These are phyloP conservation scores for Popillia japonica DNA, from an alignment of 1,140 invertebrate species.

Conservation along the genomic window DNA sequence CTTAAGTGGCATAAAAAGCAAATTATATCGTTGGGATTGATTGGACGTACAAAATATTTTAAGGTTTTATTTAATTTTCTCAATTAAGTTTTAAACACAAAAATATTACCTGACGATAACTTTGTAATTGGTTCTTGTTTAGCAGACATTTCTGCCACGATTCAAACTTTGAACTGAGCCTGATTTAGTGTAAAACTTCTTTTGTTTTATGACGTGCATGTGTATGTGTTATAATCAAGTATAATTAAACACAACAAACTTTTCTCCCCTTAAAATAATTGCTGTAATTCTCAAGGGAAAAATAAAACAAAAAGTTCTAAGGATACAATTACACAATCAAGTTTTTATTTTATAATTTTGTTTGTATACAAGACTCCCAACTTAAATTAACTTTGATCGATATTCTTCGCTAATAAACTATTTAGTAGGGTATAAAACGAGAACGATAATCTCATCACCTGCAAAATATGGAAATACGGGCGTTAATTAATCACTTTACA, in stretches of 20 bases:
- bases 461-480: background rate
- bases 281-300: background rate
- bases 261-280: background rate
- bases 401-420: background rate
- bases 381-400: background rate
- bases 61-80: too few relatives aligned
- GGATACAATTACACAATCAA: background rate
- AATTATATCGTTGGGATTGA: too few relatives aligned
- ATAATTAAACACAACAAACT: background rate
- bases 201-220: too few relatives aligned
- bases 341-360: background rate
- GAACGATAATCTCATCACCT: constrained; percentile 8
- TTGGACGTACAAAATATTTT: too few relatives aligned
- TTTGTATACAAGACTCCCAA: background rate
- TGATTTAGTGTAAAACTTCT: too few relatives aligned
- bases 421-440: constrained; percentile 17
- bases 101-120: background rate
- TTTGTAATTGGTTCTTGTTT: background rate
- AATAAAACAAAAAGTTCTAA: background rate
- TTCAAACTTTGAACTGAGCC: too few relatives aligned
- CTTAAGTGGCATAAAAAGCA: too few relatives aligned
- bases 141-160: background rate
- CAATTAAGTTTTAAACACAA: too few relatives aligned
- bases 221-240: too few relatives aligned
- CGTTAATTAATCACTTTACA: background rate